A percentile compares a stretch with the other conserved stretches of the same genome.
These are phyloP conservation scores for Strix uralensis DNA, from an alignment of 2,113 vertebrate species.

Conservation along the genomic window DNA sequence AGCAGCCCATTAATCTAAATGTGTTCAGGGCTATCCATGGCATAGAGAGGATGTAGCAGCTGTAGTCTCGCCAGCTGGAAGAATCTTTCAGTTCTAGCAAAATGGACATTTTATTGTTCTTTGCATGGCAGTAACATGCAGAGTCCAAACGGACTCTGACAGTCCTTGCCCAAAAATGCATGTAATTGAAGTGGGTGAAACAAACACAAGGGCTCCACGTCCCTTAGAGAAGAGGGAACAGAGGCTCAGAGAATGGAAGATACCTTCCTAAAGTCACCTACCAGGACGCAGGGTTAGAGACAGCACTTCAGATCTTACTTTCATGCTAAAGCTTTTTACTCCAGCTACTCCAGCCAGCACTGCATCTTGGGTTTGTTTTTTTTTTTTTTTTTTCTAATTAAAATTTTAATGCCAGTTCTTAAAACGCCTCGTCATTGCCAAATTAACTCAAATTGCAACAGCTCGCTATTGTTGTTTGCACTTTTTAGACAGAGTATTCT, in stretches of 20 bases:
- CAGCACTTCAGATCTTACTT: not conserved
- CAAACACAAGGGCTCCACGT: not conserved
- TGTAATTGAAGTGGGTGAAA: not conserved
- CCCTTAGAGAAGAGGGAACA: not conserved
- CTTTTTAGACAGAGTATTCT: not conserved
- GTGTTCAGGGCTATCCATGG: not conserved
- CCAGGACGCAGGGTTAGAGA: not conserved
- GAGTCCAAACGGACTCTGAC: not conserved
- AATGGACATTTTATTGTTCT: not conserved
- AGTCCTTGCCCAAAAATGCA: not conserved
- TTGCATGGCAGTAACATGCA: not conserved
- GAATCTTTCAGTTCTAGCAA: not conserved
- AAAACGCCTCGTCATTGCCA: not conserved
- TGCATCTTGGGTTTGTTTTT: not conserved
- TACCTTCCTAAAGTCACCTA: not conserved
- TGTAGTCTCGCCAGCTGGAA: not conserved
- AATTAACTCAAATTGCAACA: not conserved
- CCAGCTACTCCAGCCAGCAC: not conserved
- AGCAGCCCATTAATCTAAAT: not conserved
- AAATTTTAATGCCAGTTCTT: not conserved
- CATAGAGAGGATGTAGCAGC: not conserved
- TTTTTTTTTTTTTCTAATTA: accelerated
- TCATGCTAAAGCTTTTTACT: not conserved
- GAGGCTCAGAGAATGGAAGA: not conserved
- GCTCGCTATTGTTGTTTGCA: not conserved